Evolutionary conservation across 2,113 vertebrate genomes (phyloP).

Genomic region (Lasiurus borealis): DNA sequence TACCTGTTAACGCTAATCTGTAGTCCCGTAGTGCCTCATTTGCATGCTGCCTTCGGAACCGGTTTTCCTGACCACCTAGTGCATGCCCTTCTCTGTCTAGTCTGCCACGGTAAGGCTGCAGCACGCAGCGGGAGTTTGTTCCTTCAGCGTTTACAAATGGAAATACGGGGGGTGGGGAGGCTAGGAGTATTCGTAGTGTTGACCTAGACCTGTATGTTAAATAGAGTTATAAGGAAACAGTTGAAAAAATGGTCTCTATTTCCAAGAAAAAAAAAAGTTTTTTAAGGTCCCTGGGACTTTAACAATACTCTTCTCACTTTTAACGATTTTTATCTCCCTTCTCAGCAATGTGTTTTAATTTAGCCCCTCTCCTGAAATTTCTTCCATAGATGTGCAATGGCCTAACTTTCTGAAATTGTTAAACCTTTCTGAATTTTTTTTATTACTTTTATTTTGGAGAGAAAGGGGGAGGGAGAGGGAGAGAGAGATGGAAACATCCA

Average conservation of each 20-base stretch:
- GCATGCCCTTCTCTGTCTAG: slow-evolving; percentile 50
- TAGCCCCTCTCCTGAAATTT: background rate
- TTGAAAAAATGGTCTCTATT: background rate
- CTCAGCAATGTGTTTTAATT: slow-evolving; percentile 39
- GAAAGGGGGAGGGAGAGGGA: too few species aligned
- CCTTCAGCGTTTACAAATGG: background rate
- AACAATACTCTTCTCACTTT: background rate
- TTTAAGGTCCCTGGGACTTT: background rate
- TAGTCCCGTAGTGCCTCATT: slow-evolving; percentile 62
- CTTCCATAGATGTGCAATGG: background rate
- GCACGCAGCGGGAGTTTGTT: slow-evolving; percentile 47
- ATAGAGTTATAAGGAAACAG: slow-evolving; percentile 10
- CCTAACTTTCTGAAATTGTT: slow-evolving; percentile 20
- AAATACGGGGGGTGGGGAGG: background rate
- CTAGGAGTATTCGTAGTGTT: background rate
- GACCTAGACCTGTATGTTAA: background rate
- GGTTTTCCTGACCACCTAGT: slow-evolving; percentile 18
- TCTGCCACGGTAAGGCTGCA: slow-evolving; percentile 46
- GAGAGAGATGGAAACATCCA: too few species aligned
- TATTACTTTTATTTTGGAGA: too few species aligned
- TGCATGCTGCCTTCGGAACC: slow-evolving; percentile 70
- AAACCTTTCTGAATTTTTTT: background rate
- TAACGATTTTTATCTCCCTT: slow-evolving; percentile 16
- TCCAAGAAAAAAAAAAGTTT: background rate
- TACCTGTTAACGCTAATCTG: slow-evolving; percentile 45